Conservation (phyloP, 2,888 invertebrate genomes). For the Neoitamus cyanurus region DNA sequence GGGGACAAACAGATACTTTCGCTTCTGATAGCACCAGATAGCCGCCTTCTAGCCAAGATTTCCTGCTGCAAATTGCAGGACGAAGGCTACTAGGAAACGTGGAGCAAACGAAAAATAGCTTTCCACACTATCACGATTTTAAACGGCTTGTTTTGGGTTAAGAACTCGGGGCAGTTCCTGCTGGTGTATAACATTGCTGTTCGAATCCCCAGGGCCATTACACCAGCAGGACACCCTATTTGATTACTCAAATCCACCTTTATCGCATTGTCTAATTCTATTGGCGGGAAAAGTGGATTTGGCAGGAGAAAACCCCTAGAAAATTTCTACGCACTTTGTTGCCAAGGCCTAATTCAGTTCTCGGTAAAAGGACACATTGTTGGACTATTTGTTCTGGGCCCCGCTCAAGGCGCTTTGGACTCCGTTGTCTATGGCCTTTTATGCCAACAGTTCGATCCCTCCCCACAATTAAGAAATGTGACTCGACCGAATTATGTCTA, state of each 20-base stretch:
- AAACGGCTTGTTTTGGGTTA: background rate
- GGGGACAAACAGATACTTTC: background rate
- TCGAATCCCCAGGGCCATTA: background rate
- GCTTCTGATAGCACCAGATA: background rate
- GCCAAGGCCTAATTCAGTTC: too few relatives aligned
- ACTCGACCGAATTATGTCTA: slow-evolving; percentile 25
- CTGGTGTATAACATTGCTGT: background rate
- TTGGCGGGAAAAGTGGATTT: background rate
- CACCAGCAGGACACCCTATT: background rate
- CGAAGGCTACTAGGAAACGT: background rate
- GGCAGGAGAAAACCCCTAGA: background rate
- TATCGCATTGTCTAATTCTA: background rate
- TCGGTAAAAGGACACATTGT: background rate
- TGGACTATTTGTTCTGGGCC: background rate
- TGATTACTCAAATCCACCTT: background rate
- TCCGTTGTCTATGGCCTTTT: background rate
- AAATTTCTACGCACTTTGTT: too few relatives aligned
- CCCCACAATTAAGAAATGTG: slow-evolving; percentile 7
- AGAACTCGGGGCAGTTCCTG: background rate
- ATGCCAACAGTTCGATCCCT: background rate
- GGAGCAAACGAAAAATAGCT: background rate
- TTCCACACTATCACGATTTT: background rate
- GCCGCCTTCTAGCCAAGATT: background rate
- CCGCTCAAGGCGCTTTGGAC: background rate
- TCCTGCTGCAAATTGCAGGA: background rate